Conservation (phyloP, 2,113 vertebrate species). For the Calypte anna region DNA sequence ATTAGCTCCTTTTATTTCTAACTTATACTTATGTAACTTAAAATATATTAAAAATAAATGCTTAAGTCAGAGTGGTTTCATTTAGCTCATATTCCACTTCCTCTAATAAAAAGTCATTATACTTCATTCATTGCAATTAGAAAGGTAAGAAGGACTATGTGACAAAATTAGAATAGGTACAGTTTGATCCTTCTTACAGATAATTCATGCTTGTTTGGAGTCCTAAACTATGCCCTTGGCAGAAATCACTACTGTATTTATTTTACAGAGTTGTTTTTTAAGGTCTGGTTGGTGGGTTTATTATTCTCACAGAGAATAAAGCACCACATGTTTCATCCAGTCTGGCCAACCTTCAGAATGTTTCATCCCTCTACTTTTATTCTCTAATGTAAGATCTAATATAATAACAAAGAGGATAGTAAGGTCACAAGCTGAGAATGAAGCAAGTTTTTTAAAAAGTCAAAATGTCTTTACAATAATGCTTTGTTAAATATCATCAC, state of each 20-base stretch:
- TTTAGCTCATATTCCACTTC: neutral
- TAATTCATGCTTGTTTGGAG: neutral
- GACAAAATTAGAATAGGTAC: neutral
- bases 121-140: neutral
- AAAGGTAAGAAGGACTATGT: neutral
- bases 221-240: neutral
- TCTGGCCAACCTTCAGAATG: neutral
- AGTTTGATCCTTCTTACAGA: neutral
- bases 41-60: neutral
- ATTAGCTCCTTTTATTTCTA: neutral
- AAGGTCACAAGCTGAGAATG: conserved; percentile 33
- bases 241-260: neutral
- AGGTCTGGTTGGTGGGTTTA: neutral
- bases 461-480: conserved; percentile 31
- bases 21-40: neutral
- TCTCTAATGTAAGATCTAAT: conserved; percentile 3
- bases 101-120: neutral
- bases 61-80: neutral
- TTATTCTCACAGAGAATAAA: conserved; percentile 29
- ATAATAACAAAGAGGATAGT: conserved; percentile 14
- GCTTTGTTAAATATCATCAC: conserved; percentile 33
- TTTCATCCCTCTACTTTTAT: conserved; percentile 20
- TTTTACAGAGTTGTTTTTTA: neutral
- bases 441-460: conserved; percentile 20
- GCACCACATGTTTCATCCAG: neutral